These are phyloP conservation scores for Ammodytes dubius DNA, from an alignment of 2,113 vertebrate genomes.

Conservation along the genomic window DNA sequence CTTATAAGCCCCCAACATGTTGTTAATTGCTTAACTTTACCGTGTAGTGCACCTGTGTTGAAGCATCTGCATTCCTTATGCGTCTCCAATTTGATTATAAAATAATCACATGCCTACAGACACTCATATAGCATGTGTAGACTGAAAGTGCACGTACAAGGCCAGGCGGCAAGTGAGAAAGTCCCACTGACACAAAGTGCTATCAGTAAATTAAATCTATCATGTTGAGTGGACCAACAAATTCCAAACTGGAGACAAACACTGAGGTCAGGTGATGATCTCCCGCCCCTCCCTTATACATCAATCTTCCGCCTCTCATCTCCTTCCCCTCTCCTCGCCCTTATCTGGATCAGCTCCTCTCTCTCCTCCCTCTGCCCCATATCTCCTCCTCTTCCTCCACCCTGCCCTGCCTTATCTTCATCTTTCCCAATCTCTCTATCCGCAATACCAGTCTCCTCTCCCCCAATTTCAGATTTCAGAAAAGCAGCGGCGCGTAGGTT, in stretches of 20 bases:
- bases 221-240: slow-evolving; percentile 74
- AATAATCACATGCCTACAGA: neutral
- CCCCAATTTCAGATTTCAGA: slow-evolving; percentile 79
- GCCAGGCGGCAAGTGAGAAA: slow-evolving; percentile 32
- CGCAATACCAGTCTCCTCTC: slow-evolving; percentile 66
- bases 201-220: slow-evolving; percentile 84
- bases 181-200: slow-evolving; percentile 61
- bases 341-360: slow-evolving; percentile 71
- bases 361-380: slow-evolving; percentile 53
- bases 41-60: no score
- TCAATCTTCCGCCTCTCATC: slow-evolving; percentile 65
- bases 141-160: neutral
- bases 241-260: slow-evolving; percentile 77
- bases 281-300: slow-evolving; percentile 62
- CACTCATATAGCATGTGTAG: neutral
- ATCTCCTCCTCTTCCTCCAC: slow-evolving; percentile 45
- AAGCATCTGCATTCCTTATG: no score
- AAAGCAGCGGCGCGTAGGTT: slow-evolving; percentile 73
- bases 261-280: slow-evolving; percentile 76
- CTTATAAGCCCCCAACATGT: no score
- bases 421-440: slow-evolving; percentile 69
- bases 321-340: slow-evolving; percentile 28
- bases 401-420: slow-evolving; percentile 75
- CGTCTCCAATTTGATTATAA: no score
- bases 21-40: no score